Evolutionary conservation across 2,888 invertebrate species (phyloP).

Genomic region (Merodon equestris): DNA sequence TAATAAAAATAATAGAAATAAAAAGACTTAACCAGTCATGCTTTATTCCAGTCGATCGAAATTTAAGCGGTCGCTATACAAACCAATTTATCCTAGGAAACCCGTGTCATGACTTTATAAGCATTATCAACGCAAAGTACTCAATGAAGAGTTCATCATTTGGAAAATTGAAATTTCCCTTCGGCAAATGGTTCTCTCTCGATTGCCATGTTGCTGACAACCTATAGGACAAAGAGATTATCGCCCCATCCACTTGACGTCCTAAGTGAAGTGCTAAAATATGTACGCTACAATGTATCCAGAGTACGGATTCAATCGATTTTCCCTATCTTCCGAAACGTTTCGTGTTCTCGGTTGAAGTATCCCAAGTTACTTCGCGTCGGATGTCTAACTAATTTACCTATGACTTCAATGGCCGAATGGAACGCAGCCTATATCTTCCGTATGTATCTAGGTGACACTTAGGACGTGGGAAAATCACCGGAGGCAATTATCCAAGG

Average conservation of each 20-base stretch:
- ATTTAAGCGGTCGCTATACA: constrained; percentile 27
- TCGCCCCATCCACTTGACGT: not conserved
- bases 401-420: too few species aligned
- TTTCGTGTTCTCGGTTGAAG: constrained; percentile 22
- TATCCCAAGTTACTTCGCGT: constrained; percentile 23
- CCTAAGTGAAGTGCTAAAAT: constrained; percentile 51
- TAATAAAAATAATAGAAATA: not conserved
- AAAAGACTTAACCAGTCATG: constrained; percentile 5
- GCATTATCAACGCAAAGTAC: not conserved
- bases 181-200: constrained; percentile 4
- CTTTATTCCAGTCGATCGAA: constrained; percentile 31
- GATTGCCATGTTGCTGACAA: constrained; percentile 32
- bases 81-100: constrained; percentile 31
- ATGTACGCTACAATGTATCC: constrained; percentile 32
- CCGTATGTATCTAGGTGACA: too few species aligned
- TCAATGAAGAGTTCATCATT: constrained; percentile 25
- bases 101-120: not conserved
- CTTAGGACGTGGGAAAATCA: constrained; percentile 29
- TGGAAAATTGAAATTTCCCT: constrained; percentile 58
- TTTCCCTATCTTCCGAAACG: not conserved
- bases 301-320: constrained; percentile 29
- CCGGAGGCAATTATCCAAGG: constrained; percentile 39
- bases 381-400: too few species aligned
- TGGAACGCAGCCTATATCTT: too few species aligned
- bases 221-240: constrained; percentile 18